phyloP scores from a whole-genome alignment of 2,797 vertebrate genomes.

The Cossypha caffra region DNA sequence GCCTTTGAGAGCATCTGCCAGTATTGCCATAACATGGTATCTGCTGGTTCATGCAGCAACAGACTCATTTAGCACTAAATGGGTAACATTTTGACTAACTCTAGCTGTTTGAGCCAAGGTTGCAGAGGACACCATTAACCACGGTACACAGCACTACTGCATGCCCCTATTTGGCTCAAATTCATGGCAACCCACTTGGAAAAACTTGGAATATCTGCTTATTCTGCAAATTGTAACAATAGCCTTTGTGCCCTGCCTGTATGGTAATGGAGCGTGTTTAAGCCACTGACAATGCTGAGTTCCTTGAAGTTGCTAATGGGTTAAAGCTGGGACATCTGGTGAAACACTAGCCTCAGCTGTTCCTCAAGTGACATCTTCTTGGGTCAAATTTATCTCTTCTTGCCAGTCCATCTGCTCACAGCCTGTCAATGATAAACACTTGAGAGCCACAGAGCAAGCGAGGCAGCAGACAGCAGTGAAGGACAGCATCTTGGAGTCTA shows the following conservation, averaged over 20 bases:
- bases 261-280: not conserved
- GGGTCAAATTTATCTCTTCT: constrained; percentile 87
- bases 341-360: constrained; percentile 91
- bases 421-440: constrained; percentile 85
- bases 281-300: constrained; percentile 26
- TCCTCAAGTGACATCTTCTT: constrained; percentile 86
- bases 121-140: not conserved
- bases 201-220: constrained; percentile 4
- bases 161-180: not conserved
- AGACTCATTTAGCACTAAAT: not conserved
- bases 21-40: not conserved
- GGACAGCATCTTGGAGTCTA: constrained; percentile 69
- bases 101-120: not conserved
- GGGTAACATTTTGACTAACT: not conserved
- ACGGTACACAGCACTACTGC: not conserved
- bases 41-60: not conserved
- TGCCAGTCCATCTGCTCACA: constrained; percentile 84
- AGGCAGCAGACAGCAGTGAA: constrained; percentile 77
- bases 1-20: not conserved
- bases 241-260: not conserved
- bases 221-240: constrained; percentile 5
- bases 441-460: constrained; percentile 78
- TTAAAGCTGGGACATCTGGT: constrained; percentile 90
- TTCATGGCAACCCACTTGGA: not conserved
- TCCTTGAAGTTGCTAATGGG: constrained; percentile 75